These are phyloP conservation scores for Ameiurus melas DNA, from an alignment of 2,113 vertebrate genomes.

Conservation along the genomic window DNA sequence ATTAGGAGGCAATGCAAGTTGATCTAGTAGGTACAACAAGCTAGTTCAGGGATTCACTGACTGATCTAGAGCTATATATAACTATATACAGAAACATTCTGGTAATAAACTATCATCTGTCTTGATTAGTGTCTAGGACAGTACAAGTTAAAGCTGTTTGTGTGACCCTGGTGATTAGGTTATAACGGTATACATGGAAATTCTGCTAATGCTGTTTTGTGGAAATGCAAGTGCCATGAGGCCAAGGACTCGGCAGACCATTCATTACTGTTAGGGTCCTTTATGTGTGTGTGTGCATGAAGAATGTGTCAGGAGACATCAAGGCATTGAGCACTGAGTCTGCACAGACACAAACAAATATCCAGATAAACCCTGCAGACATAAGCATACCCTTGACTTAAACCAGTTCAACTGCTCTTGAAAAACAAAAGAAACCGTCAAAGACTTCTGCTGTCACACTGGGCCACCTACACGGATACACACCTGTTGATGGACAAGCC, in stretches of 20 bases:
- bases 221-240: not conserved
- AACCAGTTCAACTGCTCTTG: not conserved
- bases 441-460: not conserved
- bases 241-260: not conserved
- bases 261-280: not conserved
- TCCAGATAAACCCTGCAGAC: not conserved
- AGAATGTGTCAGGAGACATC: constrained; percentile 11
- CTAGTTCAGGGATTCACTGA: not conserved
- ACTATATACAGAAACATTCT: not conserved
- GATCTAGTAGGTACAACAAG: not conserved
- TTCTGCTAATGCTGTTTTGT: not conserved
- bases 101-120: too few species aligned
- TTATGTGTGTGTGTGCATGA: not conserved
- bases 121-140: not conserved
- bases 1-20: not conserved
- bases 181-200: not conserved
- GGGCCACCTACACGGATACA: constrained; percentile 15
- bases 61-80: not conserved
- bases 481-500: not conserved
- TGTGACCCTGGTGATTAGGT: not conserved
- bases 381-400: not conserved
- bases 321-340: not conserved
- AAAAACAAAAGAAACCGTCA: not conserved
- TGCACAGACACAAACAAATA: constrained; percentile 3
- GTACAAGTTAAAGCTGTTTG: not conserved